A percentile compares a stretch with the other conserved stretches of the same genome.
phyloP scores from a whole-genome alignment of 2,113 vertebrate species.

The Neogale vison region DNA sequence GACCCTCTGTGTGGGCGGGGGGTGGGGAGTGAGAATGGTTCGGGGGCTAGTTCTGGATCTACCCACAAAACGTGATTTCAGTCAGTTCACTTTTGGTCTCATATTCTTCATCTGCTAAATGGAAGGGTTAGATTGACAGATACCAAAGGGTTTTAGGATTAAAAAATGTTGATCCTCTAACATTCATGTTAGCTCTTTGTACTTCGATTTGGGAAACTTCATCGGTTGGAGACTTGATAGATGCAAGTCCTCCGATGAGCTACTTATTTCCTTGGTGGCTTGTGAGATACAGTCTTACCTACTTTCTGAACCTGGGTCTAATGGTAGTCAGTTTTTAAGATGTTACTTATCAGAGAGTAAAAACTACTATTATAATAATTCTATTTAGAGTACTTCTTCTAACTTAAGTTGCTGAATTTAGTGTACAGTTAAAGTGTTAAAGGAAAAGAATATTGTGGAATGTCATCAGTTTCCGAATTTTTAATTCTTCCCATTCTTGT shows the following conservation, averaged over 20 bases:
- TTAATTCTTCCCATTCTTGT: not conserved
- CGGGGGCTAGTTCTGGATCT: not conserved
- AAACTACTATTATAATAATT: not conserved
- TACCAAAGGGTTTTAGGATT: not conserved
- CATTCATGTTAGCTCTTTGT: not conserved
- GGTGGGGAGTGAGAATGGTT: not conserved
- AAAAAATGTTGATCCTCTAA: not conserved
- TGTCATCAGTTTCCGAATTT: not conserved
- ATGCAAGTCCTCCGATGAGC: not conserved
- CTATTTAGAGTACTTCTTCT: not conserved
- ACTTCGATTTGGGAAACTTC: not conserved
- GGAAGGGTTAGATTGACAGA: not conserved
- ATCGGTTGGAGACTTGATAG: not conserved
- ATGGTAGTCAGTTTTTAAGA: not conserved
- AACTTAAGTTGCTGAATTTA: not conserved
- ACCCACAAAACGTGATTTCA: not conserved
- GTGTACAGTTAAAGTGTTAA: not conserved
- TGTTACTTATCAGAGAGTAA: not conserved
- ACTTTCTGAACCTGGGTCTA: not conserved
- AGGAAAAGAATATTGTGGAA: not conserved
- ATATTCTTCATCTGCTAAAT: not conserved
- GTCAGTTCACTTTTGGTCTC: not conserved
- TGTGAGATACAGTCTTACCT: not conserved
- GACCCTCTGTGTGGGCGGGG: not conserved
- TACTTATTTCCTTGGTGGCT: not conserved